Conservation (phyloP, 2,888 invertebrate species). For the Pseudoips prasinana region DNA sequence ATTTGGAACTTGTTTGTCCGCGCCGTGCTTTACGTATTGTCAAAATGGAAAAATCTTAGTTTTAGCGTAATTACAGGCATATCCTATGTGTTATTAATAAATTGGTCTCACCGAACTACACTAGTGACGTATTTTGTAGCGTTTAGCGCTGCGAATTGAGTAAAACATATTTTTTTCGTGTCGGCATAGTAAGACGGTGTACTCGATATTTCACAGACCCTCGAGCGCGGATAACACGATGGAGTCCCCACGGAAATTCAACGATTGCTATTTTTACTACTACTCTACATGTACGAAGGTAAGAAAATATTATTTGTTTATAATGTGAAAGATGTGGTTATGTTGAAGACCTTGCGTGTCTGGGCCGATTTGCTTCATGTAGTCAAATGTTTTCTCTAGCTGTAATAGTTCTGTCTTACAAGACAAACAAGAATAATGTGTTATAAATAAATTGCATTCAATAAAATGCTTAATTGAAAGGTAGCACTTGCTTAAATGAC, state of each 20-base stretch:
- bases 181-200: constrained; percentile 42
- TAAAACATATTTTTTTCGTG: constrained; percentile 33
- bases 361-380: too few species aligned
- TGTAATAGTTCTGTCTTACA: too few species aligned
- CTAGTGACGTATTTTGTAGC: constrained; percentile 35
- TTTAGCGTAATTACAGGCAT: constrained; percentile 41
- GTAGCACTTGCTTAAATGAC: too few species aligned
- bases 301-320: constrained; percentile 44
- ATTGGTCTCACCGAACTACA: constrained; percentile 23
- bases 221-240: constrained; percentile 72
- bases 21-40: constrained; percentile 69
- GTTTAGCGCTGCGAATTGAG: constrained; percentile 29
- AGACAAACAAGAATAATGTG: too few species aligned
- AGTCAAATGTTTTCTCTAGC: too few species aligned
- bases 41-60: constrained; percentile 67
- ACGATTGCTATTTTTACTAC: constrained; percentile 95
- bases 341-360: too few species aligned
- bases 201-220: constrained; percentile 60
- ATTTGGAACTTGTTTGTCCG: constrained; percentile 60
- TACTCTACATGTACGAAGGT: constrained; percentile 94
- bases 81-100: constrained; percentile 44
- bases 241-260: constrained; percentile 88
- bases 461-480: too few species aligned
- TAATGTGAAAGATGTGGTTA: constrained; percentile 8
- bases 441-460: too few species aligned